These are phyloP conservation scores for Trichonephila clavipes DNA, from an alignment of 1,140 invertebrate species.

Conservation along the genomic window DNA sequence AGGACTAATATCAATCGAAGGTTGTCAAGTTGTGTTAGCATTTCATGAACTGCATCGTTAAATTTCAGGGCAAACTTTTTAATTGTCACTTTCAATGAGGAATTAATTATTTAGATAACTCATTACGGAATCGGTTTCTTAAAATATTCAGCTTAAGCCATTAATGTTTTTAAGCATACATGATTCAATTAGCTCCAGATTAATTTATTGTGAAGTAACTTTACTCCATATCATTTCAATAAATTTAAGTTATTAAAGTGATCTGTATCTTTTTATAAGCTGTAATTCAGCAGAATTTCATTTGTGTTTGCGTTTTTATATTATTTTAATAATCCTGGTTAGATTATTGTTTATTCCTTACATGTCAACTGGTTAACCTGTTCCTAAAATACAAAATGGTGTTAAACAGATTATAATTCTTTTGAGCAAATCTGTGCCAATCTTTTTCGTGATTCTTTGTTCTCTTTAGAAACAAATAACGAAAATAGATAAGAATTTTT, in stretches of 20 bases:
- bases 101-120: not conserved
- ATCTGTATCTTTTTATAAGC: not conserved
- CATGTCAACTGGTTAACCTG: no score
- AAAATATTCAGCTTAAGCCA: not conserved
- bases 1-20: slow-evolving; percentile 37
- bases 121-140: not conserved
- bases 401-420: no score
- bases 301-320: not conserved
- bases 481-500: no score
- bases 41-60: not conserved
- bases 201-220: no score
- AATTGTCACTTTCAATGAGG: not conserved
- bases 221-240: not conserved
- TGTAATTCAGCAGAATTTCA: not conserved
- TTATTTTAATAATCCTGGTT: not conserved
- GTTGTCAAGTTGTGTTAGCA: not conserved
- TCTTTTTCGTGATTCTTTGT: no score
- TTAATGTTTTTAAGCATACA: not conserved
- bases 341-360: no score
- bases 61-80: not conserved
- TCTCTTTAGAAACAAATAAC: no score
- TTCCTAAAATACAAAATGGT: no score
- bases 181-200: not conserved
- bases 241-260: not conserved
- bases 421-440: no score